A percentile compares a stretch with the other conserved stretches of the same genome.
Conservation (phyloP, 2,888 invertebrate genomes). For the Metalampra italica region DNA sequence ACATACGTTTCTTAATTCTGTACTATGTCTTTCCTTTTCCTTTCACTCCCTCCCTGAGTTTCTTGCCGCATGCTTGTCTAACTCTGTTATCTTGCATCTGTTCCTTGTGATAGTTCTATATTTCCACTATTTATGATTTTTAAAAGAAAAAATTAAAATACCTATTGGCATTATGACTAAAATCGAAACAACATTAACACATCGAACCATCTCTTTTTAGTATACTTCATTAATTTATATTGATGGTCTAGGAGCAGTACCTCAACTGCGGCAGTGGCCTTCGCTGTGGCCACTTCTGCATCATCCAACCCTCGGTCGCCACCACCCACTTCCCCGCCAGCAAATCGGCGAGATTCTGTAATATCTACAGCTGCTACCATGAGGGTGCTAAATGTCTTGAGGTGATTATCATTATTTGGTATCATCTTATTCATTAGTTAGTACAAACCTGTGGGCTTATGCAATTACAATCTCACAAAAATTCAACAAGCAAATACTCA, state of each 20-base stretch:
- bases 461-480: too few species aligned
- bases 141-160: conserved; percentile 2
- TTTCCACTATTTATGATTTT: conserved; percentile 11
- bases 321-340: conserved; percentile 71
- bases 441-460: too few species aligned
- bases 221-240: conserved; percentile 1
- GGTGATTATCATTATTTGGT: conserved; percentile 40
- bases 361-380: conserved; percentile 96
- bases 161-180: conserved; percentile 3
- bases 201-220: neutral
- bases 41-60: conserved; percentile 13
- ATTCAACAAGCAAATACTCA: too few species aligned
- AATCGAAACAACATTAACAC: neutral
- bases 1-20: neutral
- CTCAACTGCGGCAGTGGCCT: conserved; percentile 92
- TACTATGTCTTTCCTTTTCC: conserved; percentile 5
- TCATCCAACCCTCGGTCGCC: conserved; percentile 89
- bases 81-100: conserved; percentile 12
- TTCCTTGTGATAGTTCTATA: conserved; percentile 10
- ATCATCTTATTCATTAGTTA: neutral
- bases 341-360: conserved; percentile 81
- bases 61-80: neutral
- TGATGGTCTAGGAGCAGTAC: conserved; percentile 84
- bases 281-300: conserved; percentile 94
- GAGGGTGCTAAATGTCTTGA: conserved; percentile 92